These are phyloP conservation scores for Baccha elongata DNA, from an alignment of 2,888 invertebrate species.

Conservation along the genomic window DNA sequence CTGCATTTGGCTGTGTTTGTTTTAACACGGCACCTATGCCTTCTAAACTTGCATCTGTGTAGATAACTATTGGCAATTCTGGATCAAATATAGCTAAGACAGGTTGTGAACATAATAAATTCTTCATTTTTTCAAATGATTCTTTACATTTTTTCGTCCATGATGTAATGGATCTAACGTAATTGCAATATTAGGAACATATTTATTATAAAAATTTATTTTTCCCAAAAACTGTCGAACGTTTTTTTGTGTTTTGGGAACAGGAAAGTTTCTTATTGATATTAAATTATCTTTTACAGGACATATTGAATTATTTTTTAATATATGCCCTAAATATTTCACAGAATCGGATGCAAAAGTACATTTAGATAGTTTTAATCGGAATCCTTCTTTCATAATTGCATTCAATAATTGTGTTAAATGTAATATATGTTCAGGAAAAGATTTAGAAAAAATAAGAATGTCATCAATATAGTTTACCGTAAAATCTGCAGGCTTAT, in stretches of 20 bases:
- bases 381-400: constrained; percentile 68
- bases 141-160: not conserved
- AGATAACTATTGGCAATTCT: constrained; percentile 1
- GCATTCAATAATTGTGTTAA: constrained; percentile 60
- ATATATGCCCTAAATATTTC: constrained; percentile 72
- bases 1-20: not conserved
- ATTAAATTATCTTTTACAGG: too few species aligned
- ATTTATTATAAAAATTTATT: constrained; percentile 42
- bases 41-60: constrained; percentile 22
- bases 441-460: constrained; percentile 67
- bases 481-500: constrained; percentile 65
- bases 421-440: not conserved
- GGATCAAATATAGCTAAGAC: constrained; percentile 19
- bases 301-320: constrained; percentile 60
- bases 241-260: constrained; percentile 63
- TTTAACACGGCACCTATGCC: not conserved
- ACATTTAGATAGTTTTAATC: constrained; percentile 66
- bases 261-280: constrained; percentile 65
- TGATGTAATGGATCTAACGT: not conserved
- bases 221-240: constrained; percentile 65
- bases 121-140: constrained; percentile 37
- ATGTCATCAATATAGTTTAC: constrained; percentile 73
- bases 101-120: constrained; percentile 11
- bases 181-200: not conserved
- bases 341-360: constrained; percentile 34